Conservation (phyloP, 2,113 vertebrate genomes). For the Mustelus asterias region DNA sequence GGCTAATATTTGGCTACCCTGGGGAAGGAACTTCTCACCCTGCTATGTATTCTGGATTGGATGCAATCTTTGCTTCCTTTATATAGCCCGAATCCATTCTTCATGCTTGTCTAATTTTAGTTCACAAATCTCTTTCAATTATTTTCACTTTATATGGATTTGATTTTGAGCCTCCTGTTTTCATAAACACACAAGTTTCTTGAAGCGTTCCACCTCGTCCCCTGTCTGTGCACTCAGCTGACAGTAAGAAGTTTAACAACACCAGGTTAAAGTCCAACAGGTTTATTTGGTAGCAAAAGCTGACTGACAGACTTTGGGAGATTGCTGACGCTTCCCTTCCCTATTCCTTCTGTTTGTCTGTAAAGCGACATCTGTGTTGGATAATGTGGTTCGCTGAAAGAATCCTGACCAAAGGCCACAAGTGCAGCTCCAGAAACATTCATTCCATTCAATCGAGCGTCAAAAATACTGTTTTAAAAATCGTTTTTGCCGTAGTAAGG, state of each 20-base stretch:
- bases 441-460: not conserved
- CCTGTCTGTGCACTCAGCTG: not conserved
- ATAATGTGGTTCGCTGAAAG: not conserved
- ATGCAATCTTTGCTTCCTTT: not conserved
- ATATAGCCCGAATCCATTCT: not conserved
- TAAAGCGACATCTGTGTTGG: not conserved
- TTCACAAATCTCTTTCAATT: not conserved
- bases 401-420: not conserved
- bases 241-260: no score
- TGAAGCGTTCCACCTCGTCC: not conserved
- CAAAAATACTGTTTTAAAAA: not conserved
- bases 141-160: not conserved
- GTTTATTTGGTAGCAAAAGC: no score
- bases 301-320: not conserved
- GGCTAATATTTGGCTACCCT: not conserved
- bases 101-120: not conserved
- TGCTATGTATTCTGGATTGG: not conserved
- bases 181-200: not conserved
- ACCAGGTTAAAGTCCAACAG: no score
- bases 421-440: not conserved
- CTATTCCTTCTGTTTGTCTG: not conserved
- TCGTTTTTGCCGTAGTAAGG: not conserved
- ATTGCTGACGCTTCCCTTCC: not conserved
- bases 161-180: not conserved
- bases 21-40: not conserved